Evolutionary conservation across 1,140 invertebrate genomes (phyloP).

Genomic region (Brachionus asplanchnoidis): DNA sequence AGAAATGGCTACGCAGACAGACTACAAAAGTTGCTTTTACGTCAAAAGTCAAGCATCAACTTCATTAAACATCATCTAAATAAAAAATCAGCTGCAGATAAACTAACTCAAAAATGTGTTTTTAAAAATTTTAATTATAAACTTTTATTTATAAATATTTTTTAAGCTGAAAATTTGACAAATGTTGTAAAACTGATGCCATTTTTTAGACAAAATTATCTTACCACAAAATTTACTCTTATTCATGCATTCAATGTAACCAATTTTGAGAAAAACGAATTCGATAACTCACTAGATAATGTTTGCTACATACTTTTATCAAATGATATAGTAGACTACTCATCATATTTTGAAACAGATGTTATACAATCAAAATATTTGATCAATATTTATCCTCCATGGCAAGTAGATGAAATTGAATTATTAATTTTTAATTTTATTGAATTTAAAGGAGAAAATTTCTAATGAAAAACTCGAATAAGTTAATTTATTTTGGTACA

Average conservation of each 20-base stretch:
- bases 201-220: background rate
- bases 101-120: background rate
- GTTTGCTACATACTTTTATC: background rate
- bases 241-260: background rate
- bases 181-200: slow-evolving; percentile 1
- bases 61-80: slow-evolving; percentile 35
- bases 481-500: slow-evolving; percentile 11
- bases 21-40: background rate
- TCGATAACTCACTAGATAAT: background rate
- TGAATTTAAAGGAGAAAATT: slow-evolving; percentile 7
- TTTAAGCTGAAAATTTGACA: background rate
- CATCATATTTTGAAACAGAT: background rate
- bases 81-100: background rate
- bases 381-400: background rate
- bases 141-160: background rate
- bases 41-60: slow-evolving; percentile 29
- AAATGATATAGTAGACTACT: background rate
- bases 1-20: slow-evolving; percentile 30
- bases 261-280: background rate
- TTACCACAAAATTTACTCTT: background rate
- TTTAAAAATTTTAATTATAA: background rate
- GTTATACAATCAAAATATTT: background rate
- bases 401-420: background rate
- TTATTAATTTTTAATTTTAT: background rate
- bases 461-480: background rate